Evolutionary conservation across 2,113 vertebrate genomes (phyloP).

Genomic region (Antechinus flavipes): DNA sequence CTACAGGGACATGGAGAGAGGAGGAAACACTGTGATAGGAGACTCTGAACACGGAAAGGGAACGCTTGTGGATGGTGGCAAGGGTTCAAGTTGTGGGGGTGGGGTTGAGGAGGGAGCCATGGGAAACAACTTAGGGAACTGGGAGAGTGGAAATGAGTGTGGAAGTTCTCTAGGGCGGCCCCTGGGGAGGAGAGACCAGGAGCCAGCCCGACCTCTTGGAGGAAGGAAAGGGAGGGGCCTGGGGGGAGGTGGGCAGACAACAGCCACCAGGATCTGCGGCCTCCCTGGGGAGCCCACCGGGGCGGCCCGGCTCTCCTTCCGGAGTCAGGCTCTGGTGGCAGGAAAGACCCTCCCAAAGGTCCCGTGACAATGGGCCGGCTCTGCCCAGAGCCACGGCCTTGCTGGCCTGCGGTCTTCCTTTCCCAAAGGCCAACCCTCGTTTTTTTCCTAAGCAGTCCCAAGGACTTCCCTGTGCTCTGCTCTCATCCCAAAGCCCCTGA

Average conservation of each 20-base stretch:
- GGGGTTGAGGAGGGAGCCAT: no score
- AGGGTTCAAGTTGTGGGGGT: no score
- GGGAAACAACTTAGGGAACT: no score
- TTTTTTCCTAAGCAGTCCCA: background rate
- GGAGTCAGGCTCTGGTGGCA: background rate
- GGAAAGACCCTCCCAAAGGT: background rate
- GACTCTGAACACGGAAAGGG: no score
- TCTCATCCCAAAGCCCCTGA: background rate
- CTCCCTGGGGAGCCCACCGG: background rate
- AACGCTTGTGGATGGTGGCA: no score
- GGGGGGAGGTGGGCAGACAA: no score
- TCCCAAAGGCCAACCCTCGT: fast-evolving
- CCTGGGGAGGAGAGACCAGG: background rate
- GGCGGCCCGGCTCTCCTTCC: background rate
- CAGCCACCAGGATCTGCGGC: no score
- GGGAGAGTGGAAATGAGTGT: no score
- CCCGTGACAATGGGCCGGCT: background rate
- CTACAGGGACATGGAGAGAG: no score
- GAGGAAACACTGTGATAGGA: no score
- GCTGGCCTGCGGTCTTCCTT: background rate
- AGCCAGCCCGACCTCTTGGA: background rate
- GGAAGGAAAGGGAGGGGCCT: background rate
- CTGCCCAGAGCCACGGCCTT: background rate
- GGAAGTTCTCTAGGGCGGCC: no score
- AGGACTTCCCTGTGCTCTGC: background rate